Evolutionary conservation across 2,888 invertebrate genomes (phyloP).

Genomic region (Lacanobia wlatinum): DNA sequence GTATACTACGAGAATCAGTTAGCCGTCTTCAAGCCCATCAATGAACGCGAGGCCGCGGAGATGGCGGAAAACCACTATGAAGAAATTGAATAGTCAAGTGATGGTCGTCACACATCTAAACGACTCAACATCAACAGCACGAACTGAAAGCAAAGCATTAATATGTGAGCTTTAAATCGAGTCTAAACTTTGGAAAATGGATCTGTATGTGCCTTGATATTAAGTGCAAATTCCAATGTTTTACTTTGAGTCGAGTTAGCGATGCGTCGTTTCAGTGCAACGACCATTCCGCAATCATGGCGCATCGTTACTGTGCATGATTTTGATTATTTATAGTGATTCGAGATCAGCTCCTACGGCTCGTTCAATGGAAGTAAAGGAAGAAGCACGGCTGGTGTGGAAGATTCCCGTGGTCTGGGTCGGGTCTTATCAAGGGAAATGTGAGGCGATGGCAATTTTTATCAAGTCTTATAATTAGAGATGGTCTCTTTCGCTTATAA

Average conservation of each 20-base stretch:
- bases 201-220: background rate
- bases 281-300: too few relatives aligned
- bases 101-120: background rate
- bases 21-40: background rate
- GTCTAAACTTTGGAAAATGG: background rate
- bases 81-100: background rate
- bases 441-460: too few relatives aligned
- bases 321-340: background rate
- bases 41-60: background rate
- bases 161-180: background rate
- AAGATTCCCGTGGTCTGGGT: background rate
- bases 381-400: background rate
- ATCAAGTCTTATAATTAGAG: too few relatives aligned
- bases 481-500: too few relatives aligned
- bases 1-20: background rate
- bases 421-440: too few relatives aligned
- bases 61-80: background rate
- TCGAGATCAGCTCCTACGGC: background rate
- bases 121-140: background rate
- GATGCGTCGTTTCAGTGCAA: background rate
- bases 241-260: background rate
- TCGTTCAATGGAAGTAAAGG: background rate
- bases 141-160: background rate
- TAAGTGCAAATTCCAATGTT: background rate
- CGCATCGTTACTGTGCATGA: background rate